phyloP scores from a whole-genome alignment of 2,888 invertebrate species.

The Noctua pronuba region DNA sequence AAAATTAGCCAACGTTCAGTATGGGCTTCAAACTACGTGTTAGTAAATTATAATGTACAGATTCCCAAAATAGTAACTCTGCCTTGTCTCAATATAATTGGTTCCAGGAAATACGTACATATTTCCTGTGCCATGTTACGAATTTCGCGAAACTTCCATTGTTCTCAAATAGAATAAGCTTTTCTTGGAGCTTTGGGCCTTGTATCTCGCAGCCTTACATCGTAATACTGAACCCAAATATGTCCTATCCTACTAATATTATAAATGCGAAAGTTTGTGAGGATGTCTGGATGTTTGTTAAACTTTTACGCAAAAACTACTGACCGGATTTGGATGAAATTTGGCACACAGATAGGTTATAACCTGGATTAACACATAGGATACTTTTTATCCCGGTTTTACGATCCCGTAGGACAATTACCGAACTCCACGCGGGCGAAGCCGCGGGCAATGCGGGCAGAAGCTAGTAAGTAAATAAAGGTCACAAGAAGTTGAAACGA shows the following conservation, averaged over 20 bases:
- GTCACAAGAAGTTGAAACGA: background rate
- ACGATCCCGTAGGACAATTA: no score
- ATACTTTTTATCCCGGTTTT: no score
- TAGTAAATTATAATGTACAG: background rate
- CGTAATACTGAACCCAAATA: background rate
- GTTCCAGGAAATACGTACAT: background rate
- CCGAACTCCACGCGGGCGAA: no score
- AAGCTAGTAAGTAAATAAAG: background rate
- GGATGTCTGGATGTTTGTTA: no score
- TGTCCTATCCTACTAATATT: no score
- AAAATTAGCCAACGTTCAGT: background rate
- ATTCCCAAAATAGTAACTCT: background rate
- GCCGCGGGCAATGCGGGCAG: no score
- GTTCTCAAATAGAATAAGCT: constrained; percentile 63
- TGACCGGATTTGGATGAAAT: no score
- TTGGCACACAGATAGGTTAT: no score
- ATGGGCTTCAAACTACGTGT: background rate
- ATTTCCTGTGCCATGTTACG: background rate
- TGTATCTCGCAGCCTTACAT: constrained; percentile 35
- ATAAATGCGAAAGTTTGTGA: no score
- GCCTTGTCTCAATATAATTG: background rate
- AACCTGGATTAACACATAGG: no score
- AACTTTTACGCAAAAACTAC: no score
- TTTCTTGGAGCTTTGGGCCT: constrained; percentile 50
- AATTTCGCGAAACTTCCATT: constrained; percentile 57